Base-by-base conservation (phyloP, 2,888 invertebrate genomes). In the Lysandra bellargus region DNA sequence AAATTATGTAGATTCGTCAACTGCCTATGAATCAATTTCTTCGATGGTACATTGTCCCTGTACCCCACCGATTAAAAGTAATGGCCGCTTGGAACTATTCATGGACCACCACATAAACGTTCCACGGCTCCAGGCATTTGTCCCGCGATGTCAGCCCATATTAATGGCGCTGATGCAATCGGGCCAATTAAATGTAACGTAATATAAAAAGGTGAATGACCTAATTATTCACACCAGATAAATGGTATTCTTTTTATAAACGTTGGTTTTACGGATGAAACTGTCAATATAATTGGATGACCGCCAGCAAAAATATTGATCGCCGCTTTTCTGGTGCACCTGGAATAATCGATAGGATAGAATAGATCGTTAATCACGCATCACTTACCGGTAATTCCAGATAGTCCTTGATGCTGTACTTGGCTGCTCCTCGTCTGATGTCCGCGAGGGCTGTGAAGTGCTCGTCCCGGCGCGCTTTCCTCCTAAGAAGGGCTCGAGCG, bases 311-410 rank as follows among this genome's bases (percentile, higher is more conserved):
- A 33, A 69, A 69, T 69, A 69, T 69, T 69, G 69, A 69, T 69
- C 6, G 33, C 69, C 14, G 33, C 33, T 64, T 30, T 30, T 64
- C 9, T 14, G 14, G 9, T 5, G 33, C 69, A 33, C 69, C 33
- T 69, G 61, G 69, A 33, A 37, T 69, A 33, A 69, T 69, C 69
- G 69, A 69, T 69, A 69, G 69, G 81, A 78, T 37, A 23, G 7
- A n/a, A 33, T 77, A 57, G 17, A 69, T 69, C 69, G 1, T 69
- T 37, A 69, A 69, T 69, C 33, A 69, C 37, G 69, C 69, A 33
- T 4, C 80, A 96, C 96, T 96, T 88, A 96, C 96, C 96, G 96
- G 96, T 89, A 96, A 89, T 88, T 96, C 95, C 82, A 96, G 95
- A 83, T 96, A 95, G 82, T 96, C 95, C 77, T 95, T 94, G 79